Evolutionary conservation across 2,113 vertebrate genomes (phyloP).

Genomic region (Struthidea cinerea): DNA sequence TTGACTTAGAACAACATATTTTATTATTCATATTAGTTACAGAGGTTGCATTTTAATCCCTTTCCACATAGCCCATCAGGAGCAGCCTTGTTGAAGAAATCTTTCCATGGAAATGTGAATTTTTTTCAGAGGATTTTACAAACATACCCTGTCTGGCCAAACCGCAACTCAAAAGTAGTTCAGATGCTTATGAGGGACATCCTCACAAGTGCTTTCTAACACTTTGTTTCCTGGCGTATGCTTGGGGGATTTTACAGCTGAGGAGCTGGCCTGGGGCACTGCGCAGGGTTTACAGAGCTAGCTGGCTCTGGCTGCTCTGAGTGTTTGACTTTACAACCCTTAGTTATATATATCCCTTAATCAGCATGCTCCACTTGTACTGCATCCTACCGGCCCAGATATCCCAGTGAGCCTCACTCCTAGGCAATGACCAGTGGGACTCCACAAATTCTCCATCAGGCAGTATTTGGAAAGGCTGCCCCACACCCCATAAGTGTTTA

Average conservation of each 20-base stretch:
- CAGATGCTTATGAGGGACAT: not conserved
- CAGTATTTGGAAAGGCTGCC: not conserved
- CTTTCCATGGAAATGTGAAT: not conserved
- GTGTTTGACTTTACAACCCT: not conserved
- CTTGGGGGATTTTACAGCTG: not conserved
- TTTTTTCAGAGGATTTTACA: not conserved
- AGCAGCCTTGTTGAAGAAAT: not conserved
- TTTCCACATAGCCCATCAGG: not conserved
- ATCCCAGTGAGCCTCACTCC: not conserved
- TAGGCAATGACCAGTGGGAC: not conserved
- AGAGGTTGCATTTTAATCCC: not conserved
- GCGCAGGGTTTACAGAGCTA: not conserved
- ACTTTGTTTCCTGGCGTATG: not conserved
- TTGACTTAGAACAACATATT: not conserved
- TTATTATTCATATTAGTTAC: not conserved
- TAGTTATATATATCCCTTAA: not conserved
- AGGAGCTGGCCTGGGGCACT: not conserved
- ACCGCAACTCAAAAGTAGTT: not conserved
- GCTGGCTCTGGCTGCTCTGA: not conserved
- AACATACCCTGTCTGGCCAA: not conserved
- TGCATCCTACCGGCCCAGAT: not conserved
- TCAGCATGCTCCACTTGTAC: accelerated
- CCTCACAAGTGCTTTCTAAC: not conserved
- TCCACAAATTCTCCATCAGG: not conserved
- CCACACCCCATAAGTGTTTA: not conserved